A percentile compares a stretch with the other conserved stretches of the same genome.
phyloP scores from a whole-genome alignment of 1,140 invertebrate genomes.

The Protaetia brevitarsis region DNA sequence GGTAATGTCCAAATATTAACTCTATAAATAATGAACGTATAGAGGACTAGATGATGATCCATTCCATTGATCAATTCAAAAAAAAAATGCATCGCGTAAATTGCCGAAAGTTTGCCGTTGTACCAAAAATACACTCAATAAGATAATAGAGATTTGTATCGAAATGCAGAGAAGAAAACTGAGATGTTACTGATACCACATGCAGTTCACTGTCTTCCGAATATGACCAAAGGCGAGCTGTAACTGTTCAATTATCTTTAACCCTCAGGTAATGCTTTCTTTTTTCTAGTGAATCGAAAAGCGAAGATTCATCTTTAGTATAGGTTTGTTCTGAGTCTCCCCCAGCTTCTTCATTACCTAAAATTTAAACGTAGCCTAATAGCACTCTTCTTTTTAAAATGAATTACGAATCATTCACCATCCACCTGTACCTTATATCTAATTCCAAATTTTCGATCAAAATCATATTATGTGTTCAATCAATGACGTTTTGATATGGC shows the following conservation, averaged over 20 bases:
- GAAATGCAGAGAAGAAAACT: too few species aligned
- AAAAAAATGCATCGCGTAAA: too few species aligned
- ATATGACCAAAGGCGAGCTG: background rate
- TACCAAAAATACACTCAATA: too few species aligned
- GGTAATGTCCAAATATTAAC: slow-evolving; percentile 4
- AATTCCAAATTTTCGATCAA: background rate
- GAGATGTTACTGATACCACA: too few species aligned
- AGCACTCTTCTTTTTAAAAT: background rate
- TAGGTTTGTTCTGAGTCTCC: slow-evolving; percentile 8
- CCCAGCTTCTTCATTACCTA: background rate
- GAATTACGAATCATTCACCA: slow-evolving; percentile 7
- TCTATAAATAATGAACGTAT: background rate
- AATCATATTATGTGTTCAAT: background rate
- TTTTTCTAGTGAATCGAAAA: slow-evolving; percentile 24
- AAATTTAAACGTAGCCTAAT: background rate
- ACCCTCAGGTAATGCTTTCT: slow-evolving; percentile 2
- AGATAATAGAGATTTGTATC: too few species aligned
- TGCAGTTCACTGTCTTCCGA: too few species aligned
- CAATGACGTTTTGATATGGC: slow-evolving; percentile 4
- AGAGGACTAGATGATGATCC: slow-evolving; percentile 9
- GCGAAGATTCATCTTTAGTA: slow-evolving; percentile 24
- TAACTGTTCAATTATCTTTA: background rate
- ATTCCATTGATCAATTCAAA: background rate
- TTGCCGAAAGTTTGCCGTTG: too few species aligned
- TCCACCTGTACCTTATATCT: background rate